A percentile compares a stretch with the other conserved stretches of the same genome.
phyloP scores from a whole-genome alignment of 2,113 vertebrate species.

The Sarotherodon lohbergeri region DNA sequence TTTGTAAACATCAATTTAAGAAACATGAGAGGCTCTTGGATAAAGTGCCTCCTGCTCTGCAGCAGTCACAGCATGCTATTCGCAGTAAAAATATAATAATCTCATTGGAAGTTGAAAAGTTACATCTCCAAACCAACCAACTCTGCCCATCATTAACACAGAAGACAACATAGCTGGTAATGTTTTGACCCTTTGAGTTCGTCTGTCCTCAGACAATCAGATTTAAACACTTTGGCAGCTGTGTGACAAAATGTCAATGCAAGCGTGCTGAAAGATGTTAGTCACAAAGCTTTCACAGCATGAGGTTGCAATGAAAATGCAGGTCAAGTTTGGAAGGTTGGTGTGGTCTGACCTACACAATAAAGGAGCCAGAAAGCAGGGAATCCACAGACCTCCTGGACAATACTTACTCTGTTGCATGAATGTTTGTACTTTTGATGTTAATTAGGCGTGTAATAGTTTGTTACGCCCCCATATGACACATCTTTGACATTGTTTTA shows the following conservation, averaged over 20 bases:
- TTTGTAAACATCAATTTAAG: constrained; percentile 52
- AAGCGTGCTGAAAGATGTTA: not conserved
- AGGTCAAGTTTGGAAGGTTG: not conserved
- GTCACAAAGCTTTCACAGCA: not conserved
- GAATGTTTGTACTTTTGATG: not conserved
- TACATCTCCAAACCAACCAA: not conserved
- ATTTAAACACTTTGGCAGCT: not conserved
- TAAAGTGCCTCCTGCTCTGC: not conserved
- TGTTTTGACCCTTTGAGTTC: not conserved
- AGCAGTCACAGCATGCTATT: not conserved
- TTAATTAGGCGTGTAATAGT: not conserved
- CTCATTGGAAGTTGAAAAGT: not conserved
- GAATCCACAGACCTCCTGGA: not conserved
- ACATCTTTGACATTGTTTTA: not conserved
- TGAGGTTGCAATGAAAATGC: not conserved
- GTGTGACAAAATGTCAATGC: not conserved
- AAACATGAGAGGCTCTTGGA: constrained; percentile 31
- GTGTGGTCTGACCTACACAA: not conserved
- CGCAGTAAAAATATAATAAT: not conserved
- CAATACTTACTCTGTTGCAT: not conserved
- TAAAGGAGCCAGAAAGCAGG: not conserved
- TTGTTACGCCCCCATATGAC: not conserved
- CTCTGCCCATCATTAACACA: not conserved
- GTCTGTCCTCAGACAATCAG: not conserved
- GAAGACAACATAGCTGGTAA: not conserved